phyloP scores from a whole-genome alignment of 2,888 invertebrate genomes.

The Cetonia aurata region DNA sequence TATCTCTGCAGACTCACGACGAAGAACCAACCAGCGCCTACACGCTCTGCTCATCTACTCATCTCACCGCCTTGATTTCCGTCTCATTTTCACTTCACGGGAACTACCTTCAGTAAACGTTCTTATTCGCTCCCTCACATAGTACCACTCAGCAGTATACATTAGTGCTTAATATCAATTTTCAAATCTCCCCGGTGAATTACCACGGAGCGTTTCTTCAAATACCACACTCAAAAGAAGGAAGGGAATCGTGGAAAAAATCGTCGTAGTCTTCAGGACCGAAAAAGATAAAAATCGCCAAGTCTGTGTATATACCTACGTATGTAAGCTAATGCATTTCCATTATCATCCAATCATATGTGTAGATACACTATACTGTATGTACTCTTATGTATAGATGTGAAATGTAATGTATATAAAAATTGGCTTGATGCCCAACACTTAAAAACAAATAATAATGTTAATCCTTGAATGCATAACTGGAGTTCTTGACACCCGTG shows the following conservation, averaged over 20 bases:
- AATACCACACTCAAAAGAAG: slow-evolving; percentile 38
- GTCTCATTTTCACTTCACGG: slow-evolving; percentile 35
- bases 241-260: slow-evolving; percentile 12
- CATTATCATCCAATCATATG: too few relatives aligned
- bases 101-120: slow-evolving; percentile 16
- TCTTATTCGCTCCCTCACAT: slow-evolving; percentile 25
- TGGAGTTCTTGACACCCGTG: too few relatives aligned
- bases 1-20: slow-evolving; percentile 63
- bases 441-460: too few relatives aligned
- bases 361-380: too few relatives aligned
- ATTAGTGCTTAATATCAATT: slow-evolving; percentile 50
- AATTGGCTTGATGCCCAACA: too few relatives aligned
- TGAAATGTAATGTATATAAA: too few relatives aligned
- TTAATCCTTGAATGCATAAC: too few relatives aligned
- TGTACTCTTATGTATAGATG: too few relatives aligned
- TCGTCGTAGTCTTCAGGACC: neutral
- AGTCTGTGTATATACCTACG: neutral
- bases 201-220: slow-evolving; percentile 46
- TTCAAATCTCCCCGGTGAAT: slow-evolving; percentile 51
- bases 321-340: neutral
- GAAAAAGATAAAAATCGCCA: slow-evolving; percentile 13
- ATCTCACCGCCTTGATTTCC: slow-evolving; percentile 31
- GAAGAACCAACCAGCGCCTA: slow-evolving; percentile 45
- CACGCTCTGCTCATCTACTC: slow-evolving; percentile 38
- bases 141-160: slow-evolving; percentile 45